Conservation (phyloP, 2,797 vertebrate species). For the Borostomias antarcticus region DNA sequence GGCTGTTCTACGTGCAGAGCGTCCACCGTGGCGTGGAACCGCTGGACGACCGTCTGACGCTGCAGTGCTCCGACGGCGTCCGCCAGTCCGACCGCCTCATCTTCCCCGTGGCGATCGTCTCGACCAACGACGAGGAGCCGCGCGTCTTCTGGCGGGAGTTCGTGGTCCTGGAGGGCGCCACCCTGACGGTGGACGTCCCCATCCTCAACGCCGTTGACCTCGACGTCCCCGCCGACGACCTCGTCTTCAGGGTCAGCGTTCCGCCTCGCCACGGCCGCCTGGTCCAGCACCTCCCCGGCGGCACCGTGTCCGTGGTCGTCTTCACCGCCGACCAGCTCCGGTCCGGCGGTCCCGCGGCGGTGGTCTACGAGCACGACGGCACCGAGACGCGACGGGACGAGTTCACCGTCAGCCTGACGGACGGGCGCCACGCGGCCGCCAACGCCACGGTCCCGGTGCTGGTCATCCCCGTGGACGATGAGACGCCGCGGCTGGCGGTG, state of each 20-base stretch:
- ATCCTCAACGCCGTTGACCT: constrained; percentile 71
- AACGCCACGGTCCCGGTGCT: constrained; percentile 67
- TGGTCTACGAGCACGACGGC: constrained; percentile 79
- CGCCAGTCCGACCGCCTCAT: constrained; percentile 70
- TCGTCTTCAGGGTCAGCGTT: constrained; percentile 69
- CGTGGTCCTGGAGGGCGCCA: constrained; percentile 80
- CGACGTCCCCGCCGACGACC: constrained; percentile 67
- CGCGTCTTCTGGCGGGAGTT: constrained; percentile 71
- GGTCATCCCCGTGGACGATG: constrained; percentile 75
- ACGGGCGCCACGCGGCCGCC: constrained; percentile 65
- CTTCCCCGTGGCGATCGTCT: constrained; percentile 73
- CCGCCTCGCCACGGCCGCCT: constrained; percentile 69
- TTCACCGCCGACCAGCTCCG: constrained; percentile 76
- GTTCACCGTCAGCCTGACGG: constrained; percentile 73
- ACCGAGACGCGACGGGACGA: constrained; percentile 74
- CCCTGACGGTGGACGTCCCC: constrained; percentile 69
- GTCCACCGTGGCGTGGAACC: constrained; percentile 76
- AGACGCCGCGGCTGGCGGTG: constrained; percentile 69
- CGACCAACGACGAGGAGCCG: constrained; percentile 75
- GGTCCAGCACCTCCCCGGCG: constrained; percentile 68
- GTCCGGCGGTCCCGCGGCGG: constrained; percentile 67
- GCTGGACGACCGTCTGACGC: constrained; percentile 69
- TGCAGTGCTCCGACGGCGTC: constrained; percentile 76
- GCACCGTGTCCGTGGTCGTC: constrained; percentile 52
- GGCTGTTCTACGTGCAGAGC: constrained; percentile 76